A percentile compares a stretch with the other conserved stretches of the same genome.
Conservation (phyloP, 2,797 vertebrate species). For the Eulemur albifrons region DNA sequence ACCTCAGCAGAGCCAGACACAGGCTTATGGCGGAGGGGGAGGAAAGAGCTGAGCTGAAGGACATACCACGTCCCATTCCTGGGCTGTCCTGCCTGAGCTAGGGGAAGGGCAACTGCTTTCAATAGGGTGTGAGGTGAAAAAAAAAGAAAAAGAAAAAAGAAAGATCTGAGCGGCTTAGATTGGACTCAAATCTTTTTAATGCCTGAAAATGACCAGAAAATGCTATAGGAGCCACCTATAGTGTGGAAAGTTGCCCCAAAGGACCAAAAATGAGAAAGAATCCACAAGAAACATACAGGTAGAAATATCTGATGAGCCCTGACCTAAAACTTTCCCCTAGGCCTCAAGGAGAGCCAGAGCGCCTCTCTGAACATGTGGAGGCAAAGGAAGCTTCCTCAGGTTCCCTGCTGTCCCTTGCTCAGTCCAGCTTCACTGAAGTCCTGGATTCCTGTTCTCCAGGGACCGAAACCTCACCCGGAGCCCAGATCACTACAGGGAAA, state of each 20-base stretch:
- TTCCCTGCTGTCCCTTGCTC: background rate
- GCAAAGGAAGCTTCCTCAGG: background rate
- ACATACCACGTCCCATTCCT: rapidly evolving
- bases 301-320: background rate
- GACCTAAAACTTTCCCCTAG: background rate
- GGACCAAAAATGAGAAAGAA: background rate
- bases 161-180: background rate
- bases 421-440: background rate
- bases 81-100: too few relatives aligned
- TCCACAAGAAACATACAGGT: background rate
- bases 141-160: background rate
- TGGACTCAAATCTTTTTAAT: background rate
- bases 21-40: background rate
- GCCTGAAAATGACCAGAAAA: background rate
- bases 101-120: background rate
- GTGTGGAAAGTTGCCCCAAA: background rate
- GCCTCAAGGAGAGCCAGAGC: background rate
- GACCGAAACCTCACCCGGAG: background rate
- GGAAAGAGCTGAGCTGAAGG: background rate
- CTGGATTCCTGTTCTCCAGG: background rate
- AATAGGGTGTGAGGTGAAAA: background rate
- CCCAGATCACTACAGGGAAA: background rate
- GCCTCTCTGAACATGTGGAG: background rate
- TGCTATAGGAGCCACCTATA: background rate
- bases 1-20: background rate